phyloP scores from a whole-genome alignment of 2,888 invertebrate genomes.

The Lampropteryx suffumata region DNA sequence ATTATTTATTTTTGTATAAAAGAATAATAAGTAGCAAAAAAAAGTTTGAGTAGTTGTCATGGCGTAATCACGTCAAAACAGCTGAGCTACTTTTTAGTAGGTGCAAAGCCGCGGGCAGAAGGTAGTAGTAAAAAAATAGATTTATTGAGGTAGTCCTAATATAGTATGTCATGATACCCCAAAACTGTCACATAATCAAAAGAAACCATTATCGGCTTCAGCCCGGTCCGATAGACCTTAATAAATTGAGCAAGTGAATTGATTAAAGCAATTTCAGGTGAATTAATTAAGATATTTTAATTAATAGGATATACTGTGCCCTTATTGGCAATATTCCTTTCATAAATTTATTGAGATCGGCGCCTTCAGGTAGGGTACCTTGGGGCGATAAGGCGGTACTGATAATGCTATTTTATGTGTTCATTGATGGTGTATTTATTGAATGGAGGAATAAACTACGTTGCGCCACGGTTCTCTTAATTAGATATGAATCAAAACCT shows the following conservation, averaged over 20 bases:
- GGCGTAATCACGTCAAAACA: too few relatives aligned
- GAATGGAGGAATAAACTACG: slow-evolving; percentile 11
- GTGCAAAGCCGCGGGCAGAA: too few relatives aligned
- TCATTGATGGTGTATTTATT: slow-evolving; percentile 33
- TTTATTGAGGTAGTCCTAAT: too few relatives aligned
- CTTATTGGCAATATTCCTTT: slow-evolving; percentile 83
- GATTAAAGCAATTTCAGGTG: slow-evolving; percentile 82
- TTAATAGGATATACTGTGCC: slow-evolving; percentile 80
- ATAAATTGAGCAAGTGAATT: slow-evolving; percentile 80
- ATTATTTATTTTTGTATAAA: too few relatives aligned
- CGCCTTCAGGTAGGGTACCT: slow-evolving; percentile 66
- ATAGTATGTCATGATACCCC: slow-evolving; percentile 3
- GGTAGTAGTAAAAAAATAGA: too few relatives aligned
- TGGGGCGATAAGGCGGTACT: slow-evolving; percentile 64
- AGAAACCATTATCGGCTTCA: slow-evolving; percentile 40
- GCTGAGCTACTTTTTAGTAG: too few relatives aligned
- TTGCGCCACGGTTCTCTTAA: slow-evolving; percentile 1
- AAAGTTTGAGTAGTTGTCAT: too few relatives aligned
- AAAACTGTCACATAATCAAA: slow-evolving; percentile 38
- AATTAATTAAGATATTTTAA: slow-evolving; percentile 83
- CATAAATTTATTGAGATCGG: slow-evolving; percentile 81
- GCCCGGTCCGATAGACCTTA: slow-evolving; percentile 67
- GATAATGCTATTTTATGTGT: slow-evolving; percentile 55
- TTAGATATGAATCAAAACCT: too few relatives aligned
- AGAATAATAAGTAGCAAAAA: too few relatives aligned